These are phyloP conservation scores for Lerema accius DNA, from an alignment of 1,140 invertebrate species.

Conservation along the genomic window DNA sequence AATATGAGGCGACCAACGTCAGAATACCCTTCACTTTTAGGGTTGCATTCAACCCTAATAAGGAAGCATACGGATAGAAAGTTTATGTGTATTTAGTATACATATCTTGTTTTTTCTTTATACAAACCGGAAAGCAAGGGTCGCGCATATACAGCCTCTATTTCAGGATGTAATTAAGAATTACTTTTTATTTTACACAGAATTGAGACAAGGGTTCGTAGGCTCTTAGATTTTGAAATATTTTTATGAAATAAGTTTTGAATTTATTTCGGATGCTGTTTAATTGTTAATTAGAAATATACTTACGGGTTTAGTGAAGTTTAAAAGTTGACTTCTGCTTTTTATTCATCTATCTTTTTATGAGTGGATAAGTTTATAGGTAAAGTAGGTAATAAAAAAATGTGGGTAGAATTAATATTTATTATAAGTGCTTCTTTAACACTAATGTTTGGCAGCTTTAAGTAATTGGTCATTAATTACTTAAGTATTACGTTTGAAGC, in stretches of 20 bases:
- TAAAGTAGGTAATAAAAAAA: no score
- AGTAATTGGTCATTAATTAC: no score
- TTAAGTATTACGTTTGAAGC: no score
- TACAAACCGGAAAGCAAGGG: constrained; percentile 22
- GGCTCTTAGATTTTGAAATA: neutral
- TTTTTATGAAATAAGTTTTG: neutral
- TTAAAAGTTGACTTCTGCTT: no score
- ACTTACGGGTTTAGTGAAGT: no score
- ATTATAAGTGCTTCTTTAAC: no score
- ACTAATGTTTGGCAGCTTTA: no score
- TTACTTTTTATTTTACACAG: constrained; percentile 24
- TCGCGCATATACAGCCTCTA: constrained; percentile 12
- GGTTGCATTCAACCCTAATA: constrained; percentile 31
- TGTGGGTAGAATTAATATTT: no score
- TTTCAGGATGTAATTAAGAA: constrained; percentile 32
- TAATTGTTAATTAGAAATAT: no score
- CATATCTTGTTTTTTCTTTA: constrained; percentile 33
- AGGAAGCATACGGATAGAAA: constrained; percentile 30
- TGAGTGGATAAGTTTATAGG: no score
- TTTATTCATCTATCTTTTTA: no score
- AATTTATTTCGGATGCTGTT: neutral
- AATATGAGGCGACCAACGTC: constrained; percentile 4
- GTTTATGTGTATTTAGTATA: constrained; percentile 26
- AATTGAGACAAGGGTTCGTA: neutral
- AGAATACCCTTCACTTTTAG: constrained; percentile 18